Base-by-base conservation (phyloP, 2,888 invertebrate species). In the Allolobophora icterica region DNA sequence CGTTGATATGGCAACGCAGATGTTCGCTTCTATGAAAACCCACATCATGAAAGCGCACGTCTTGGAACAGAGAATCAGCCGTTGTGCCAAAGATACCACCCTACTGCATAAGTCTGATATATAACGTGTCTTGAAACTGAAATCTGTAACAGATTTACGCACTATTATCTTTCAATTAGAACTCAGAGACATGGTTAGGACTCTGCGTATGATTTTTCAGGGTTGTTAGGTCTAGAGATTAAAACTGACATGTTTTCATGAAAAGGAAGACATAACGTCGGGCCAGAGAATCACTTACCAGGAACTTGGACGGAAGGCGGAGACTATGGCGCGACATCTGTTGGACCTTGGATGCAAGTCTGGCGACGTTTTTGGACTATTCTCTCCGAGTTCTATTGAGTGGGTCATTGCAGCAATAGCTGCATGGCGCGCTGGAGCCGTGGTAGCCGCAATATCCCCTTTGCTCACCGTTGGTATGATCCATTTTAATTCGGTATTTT, bases 341-440 rank as follows among this genome's bases (percentile, higher is more conserved):
- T 33, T 87, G 34, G 4, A 2, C 19, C 8, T 38, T 34, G 87
- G 87, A 87, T 42, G 38, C 11, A 34, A 34, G 0, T n/a, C 24
- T 6, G 45, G 89, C 19, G 89, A 89, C 89, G n/a, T 89, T 0
- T 0, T 89, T 42, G 89, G 2, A 6, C 5, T 89, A 89, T 89
- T n/a, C 42, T 42, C 89, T 33, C 89, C 89, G 15, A 89, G 38
- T 52, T 89, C 89, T 6, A 52, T 89, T 30, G 52, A 89, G 33
- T 89, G 89, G 89, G 89, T 89, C 33, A 33, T 89, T 33, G 52
- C 30, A 19, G 6, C 33, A n/a, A 11, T 38, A 42, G 89, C 89
- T 5, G 89, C 42, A 8, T 33, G 33, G n/a, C 89, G 89, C 21
- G n/a, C 21, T 6, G 89, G 52, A 8, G 89, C 42, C 13, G n/a